Evolutionary conservation across 2,113 vertebrate genomes (phyloP), one percentile per base, ranked within the genome.

Genomic region (Bothrops jararaca): DNA sequence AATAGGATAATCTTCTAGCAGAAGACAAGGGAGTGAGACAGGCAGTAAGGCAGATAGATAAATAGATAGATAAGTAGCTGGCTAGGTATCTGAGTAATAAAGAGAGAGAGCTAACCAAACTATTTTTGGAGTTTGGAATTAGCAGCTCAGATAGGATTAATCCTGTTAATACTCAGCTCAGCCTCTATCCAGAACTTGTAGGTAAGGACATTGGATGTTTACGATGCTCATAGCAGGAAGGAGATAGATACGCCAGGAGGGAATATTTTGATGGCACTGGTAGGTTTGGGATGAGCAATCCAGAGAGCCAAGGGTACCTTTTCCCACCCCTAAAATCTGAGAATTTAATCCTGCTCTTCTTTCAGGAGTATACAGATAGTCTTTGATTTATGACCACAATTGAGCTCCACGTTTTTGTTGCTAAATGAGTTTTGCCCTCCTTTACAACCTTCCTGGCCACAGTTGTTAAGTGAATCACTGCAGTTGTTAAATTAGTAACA

Each of bases 101-200:
- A 56, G 54, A 56, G 23, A 86, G 24, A 86, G 85, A 48, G 69
- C 34, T 74, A 22, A 9, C 23, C 58, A 26, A 96, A 93, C 96
- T 97, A 97, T 97, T 97, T 97, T 92, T 0, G 10, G 95, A 69
- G 85, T 86, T 93, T 90, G 91, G 95, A 94, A 96, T 97, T 97
- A 97, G 96, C 94, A 42, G 97, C 96, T 97, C 96, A 95, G 39
- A 26, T 90, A 90, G 93, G 96, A 95, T 96, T 97, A 97, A 95
- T 88, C 52, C 87, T 0, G 9, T 91, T 96, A 96, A 96, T 96
- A 92, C 93, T 93, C 92, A 58, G 94, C 94, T 96, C 93, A 0
- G 96, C 96, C 95, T 93, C 60, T 89, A 92, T 87, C 42, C 0
- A 0, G 95, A 95, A 91, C 3, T 2, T 90, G 91, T 95, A 94